Evolutionary conservation across 2,113 vertebrate genomes (phyloP).

Genomic region (Ceuthmochares aereus): DNA sequence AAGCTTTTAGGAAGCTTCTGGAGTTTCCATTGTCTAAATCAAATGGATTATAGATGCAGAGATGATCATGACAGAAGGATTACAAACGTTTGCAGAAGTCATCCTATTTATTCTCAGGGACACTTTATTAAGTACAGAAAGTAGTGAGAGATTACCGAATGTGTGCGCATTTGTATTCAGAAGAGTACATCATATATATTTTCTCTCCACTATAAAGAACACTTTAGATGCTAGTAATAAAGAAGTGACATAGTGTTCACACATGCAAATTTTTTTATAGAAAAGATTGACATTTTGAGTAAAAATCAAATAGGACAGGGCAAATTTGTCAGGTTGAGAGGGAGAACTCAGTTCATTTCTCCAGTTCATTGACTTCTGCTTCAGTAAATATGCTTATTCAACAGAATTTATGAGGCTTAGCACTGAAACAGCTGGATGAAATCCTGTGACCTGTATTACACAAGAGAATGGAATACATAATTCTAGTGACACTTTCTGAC

Average conservation of each 20-base stretch:
- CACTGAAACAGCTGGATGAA: conserved; percentile 25
- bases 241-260: background rate
- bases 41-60: background rate
- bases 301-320: background rate
- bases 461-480: background rate
- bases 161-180: background rate
- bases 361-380: background rate
- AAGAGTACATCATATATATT: rapidly evolving
- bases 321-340: background rate
- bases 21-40: background rate
- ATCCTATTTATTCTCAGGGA: background rate
- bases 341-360: background rate
- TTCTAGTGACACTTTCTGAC: conserved; percentile 17
- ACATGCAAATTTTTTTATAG: background rate
- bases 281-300: background rate
- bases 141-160: rapidly evolving
- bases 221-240: background rate
- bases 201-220: background rate
- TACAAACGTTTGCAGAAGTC: background rate
- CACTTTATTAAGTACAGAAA: background rate
- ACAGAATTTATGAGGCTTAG: background rate
- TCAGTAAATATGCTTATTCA: conserved; percentile 56
- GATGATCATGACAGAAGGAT: background rate
- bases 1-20: background rate
- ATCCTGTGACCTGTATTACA: conserved; percentile 24